Conservation (phyloP, 35 echinoderm and acorn worm species). For the Ophioderma brevispina region DNA sequence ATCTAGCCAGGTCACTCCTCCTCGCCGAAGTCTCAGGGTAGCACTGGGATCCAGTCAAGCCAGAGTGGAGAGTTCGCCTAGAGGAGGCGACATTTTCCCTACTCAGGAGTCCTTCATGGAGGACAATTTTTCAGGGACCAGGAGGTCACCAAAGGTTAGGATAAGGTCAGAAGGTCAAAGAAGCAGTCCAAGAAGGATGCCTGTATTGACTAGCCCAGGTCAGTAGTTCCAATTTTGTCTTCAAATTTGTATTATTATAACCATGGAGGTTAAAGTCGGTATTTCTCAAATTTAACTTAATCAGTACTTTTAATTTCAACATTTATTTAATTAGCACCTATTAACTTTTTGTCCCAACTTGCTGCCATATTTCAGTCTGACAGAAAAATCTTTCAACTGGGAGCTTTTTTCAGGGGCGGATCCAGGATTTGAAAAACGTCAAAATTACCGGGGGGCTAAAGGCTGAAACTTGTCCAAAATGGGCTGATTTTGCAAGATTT, state of each 20-base stretch:
- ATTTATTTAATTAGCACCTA: not conserved
- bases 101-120: slow-evolving; percentile 77
- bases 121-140: slow-evolving; percentile 26
- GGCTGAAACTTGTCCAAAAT: too few species aligned
- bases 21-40: slow-evolving; percentile 33
- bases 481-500: too few species aligned
- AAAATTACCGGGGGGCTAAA: too few species aligned
- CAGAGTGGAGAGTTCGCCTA: not conserved
- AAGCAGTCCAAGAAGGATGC: slow-evolving; percentile 20
- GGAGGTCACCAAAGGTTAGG: slow-evolving; percentile 28
- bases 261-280: not conserved
- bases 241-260: not conserved
- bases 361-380: not conserved
- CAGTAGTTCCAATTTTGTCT: not conserved
- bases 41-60: not conserved
- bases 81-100: slow-evolving; percentile 58
- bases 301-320: too few species aligned
- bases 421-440: too few species aligned
- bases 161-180: slow-evolving; percentile 19
- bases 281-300: not conserved
- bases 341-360: not conserved
- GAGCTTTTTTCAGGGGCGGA: too few species aligned
- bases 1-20: slow-evolving; percentile 29
- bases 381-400: too few species aligned
- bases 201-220: slow-evolving; percentile 56